Base-by-base conservation (phyloP, 2,888 invertebrate species). In the Spodoptera picta region DNA sequence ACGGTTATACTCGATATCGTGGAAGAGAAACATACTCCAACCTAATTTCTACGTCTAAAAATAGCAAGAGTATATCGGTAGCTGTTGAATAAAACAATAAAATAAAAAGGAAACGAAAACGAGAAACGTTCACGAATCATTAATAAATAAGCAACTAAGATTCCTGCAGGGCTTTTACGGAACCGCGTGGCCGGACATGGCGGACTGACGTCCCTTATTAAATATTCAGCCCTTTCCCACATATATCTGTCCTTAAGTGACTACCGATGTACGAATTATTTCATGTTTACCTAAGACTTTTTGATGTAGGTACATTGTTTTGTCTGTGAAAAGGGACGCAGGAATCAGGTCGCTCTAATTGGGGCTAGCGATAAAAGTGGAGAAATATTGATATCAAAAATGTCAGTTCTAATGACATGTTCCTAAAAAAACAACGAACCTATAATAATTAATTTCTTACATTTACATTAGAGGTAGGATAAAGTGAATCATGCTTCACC, bases 131-230 rank as follows among this genome's bases (percentile, higher is more conserved):
- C 71, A 63, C 70, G 75, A 69, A 57, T 66, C 68, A 69, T 77
- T 72, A 80, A 79, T 78, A 80, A 78, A 73, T 77, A 69, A 80
- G 65, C 41, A 52, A 68, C 63, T 64, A 70, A 77, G 80, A 77
- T 78, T 67, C 74, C 68, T 67, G 58, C 52, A 57, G 53, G 64
- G 67, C 52, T 67, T 67, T 61, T 69, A 66, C 54, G 60, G 50
- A 58, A 62, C 70, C 60, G 62, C 49, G 72, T 27, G 48, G 69
- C 57, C 53, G 70, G 75, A 65, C 72, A 50, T 41, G 48, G 52
- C 53, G 45, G 51, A 59, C 65, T 66, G 51, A 44, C 11, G 49
- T 45, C 47, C 60, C 65, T 58, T 53, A 68, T 81, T 79, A 80
- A 79, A 79, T 73, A 82, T 81, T 76, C 67, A 80, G 50, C 10